These are phyloP conservation scores for Daboia siamensis DNA, from an alignment of 2,113 vertebrate species.

Conservation along the genomic window DNA sequence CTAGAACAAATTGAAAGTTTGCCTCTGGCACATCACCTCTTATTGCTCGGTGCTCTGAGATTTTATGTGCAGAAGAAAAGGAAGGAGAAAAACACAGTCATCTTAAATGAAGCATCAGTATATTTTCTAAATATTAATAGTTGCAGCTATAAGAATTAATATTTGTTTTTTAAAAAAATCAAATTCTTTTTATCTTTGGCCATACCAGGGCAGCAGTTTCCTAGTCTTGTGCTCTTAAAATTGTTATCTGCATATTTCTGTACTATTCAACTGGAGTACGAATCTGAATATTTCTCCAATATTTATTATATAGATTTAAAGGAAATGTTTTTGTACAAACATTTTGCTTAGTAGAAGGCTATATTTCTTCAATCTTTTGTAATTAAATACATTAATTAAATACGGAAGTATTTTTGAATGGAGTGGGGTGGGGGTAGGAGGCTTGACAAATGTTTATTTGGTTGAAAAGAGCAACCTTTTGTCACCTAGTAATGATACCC, in stretches of 20 bases:
- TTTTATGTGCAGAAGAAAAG: constrained; percentile 4
- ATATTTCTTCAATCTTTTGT: not conserved
- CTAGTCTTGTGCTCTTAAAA: not conserved
- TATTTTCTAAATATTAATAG: not conserved
- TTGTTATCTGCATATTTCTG: not conserved
- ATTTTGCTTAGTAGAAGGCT: not conserved
- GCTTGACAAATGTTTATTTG: not conserved
- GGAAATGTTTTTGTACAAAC: not conserved
- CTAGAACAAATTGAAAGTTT: constrained; percentile 50
- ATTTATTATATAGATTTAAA: not conserved
- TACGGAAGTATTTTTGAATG: not conserved
- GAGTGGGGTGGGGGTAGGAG: not conserved
- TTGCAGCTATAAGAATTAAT: not conserved
- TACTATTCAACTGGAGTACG: not conserved
- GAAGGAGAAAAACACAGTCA: not conserved
- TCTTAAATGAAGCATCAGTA: not conserved
- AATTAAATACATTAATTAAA: not conserved
- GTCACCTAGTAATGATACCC: not conserved
- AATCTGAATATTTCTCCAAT: not conserved
- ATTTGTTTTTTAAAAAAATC: not conserved
- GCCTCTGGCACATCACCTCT: constrained; percentile 35
- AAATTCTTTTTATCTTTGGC: not conserved
- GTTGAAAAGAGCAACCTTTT: not conserved
- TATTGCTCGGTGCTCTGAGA: constrained; percentile 17
- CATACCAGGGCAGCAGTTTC: not conserved